These are phyloP conservation scores for Catamblyrhynchus diadema DNA, from an alignment of 2,797 vertebrate species.

Conservation along the genomic window DNA sequence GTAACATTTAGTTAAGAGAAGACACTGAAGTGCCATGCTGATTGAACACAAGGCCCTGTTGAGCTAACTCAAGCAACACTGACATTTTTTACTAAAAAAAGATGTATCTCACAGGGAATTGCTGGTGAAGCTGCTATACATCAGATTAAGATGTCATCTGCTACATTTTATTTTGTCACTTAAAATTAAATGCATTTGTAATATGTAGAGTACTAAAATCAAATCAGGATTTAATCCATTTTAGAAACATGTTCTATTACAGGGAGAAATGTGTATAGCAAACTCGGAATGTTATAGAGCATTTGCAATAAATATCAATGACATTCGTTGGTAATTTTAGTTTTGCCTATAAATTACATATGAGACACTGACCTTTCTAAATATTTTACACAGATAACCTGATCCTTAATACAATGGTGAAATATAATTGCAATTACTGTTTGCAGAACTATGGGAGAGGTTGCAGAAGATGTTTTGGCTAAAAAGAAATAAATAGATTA, in stretches of 20 bases:
- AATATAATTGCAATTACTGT: conserved; percentile 41
- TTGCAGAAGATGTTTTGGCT: background rate
- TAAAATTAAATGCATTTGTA: conserved; percentile 68
- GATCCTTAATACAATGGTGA: background rate
- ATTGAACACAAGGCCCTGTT: background rate
- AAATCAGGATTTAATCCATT: conserved; percentile 60
- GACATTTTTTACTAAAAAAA: conserved; percentile 24
- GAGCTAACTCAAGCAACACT: background rate
- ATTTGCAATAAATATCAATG: conserved; percentile 60
- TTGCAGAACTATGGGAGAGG: background rate
- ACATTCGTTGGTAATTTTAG: background rate
- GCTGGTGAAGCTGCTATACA: conserved; percentile 9
- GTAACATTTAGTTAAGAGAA: background rate
- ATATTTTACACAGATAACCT: conserved; percentile 1
- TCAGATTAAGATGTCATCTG: conserved; percentile 32
- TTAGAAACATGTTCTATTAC: conserved; percentile 42
- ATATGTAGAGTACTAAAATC: conserved; percentile 59
- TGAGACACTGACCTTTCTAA: conserved; percentile 37
- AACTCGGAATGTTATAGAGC: background rate
- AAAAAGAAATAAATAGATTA: background rate
- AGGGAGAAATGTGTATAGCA: background rate
- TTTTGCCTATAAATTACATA: background rate
- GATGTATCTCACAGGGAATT: background rate
- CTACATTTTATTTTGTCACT: conserved; percentile 64
- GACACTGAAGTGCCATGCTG: background rate